These are phyloP conservation scores for Athalia cordata DNA, from an alignment of 2,888 invertebrate genomes.

Conservation along the genomic window DNA sequence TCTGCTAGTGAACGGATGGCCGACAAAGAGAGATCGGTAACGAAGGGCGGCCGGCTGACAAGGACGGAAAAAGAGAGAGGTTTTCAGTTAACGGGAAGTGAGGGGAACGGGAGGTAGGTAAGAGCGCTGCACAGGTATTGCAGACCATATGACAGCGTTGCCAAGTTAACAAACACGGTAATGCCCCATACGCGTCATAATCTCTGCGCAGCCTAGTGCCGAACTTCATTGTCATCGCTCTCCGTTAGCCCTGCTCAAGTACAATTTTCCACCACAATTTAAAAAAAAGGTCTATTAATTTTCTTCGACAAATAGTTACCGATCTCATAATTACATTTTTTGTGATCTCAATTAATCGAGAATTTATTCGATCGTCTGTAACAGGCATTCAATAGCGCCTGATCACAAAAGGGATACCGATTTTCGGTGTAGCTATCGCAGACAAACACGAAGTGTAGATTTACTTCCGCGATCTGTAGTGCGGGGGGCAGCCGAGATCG, in stretches of 20 bases:
- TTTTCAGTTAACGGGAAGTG: conserved; percentile 11
- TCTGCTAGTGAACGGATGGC: conserved; percentile 22
- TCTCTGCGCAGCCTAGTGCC: not conserved
- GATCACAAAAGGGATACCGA: too few species aligned
- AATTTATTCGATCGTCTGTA: too few species aligned
- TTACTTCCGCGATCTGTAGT: conserved; percentile 16
- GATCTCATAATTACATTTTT: too few species aligned
- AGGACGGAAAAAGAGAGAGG: conserved; percentile 43
- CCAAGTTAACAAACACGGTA: not conserved
- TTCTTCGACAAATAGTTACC: too few species aligned
- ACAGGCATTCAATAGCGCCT: too few species aligned
- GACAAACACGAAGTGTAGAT: too few species aligned
- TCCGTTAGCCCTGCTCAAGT: not conserved
- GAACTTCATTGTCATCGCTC: not conserved
- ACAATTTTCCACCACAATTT: too few species aligned
- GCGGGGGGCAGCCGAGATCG: conserved; percentile 24
- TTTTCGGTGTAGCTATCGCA: too few species aligned
- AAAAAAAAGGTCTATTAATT: too few species aligned
- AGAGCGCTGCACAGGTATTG: conserved; percentile 14
- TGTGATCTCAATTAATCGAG: too few species aligned
- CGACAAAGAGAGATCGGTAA: conserved; percentile 16
- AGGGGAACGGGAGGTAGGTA: conserved; percentile 8
- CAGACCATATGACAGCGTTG: conserved; percentile 34
- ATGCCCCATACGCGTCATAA: not conserved
- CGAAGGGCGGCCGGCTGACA: conserved; percentile 17